Conservation (phyloP, 2,797 vertebrate genomes). For the Spinibarbus caldwelli region DNA sequence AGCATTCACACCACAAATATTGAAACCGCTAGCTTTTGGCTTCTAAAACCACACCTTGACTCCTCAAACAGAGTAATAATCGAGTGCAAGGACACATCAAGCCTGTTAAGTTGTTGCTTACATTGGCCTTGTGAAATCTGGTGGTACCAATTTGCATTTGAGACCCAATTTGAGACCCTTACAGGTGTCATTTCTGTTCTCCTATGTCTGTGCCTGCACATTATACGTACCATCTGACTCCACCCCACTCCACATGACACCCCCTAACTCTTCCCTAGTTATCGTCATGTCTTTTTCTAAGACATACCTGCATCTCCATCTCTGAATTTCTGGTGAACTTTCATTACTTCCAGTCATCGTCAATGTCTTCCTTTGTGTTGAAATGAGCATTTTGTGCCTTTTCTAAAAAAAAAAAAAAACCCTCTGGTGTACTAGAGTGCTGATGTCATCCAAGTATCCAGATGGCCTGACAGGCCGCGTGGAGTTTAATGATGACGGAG, state of each 20-base stretch:
- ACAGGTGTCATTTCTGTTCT: conserved; percentile 39
- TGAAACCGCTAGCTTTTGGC: conserved; percentile 27
- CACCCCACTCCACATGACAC: background rate
- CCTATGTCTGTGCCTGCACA: conserved; percentile 43
- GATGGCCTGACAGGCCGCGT: conserved; percentile 94
- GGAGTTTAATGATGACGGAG: conserved; percentile 96
- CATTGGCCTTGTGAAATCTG: conserved; percentile 50
- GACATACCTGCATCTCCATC: conserved; percentile 42
- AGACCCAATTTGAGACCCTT: conserved; percentile 28
- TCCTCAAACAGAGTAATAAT: conserved; percentile 21
- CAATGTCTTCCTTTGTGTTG: conserved; percentile 45
- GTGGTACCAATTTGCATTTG: conserved; percentile 35
- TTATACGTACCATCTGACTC: conserved; percentile 14
- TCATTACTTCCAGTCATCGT: conserved; percentile 51
- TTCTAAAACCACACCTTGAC: conserved; percentile 33
- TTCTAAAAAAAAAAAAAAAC: conserved; percentile 56
- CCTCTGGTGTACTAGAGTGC: conserved; percentile 78
- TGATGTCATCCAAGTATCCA: conserved; percentile 95
- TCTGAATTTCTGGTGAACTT: conserved; percentile 17
- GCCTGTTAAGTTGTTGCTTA: conserved; percentile 58
- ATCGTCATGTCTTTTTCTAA: conserved; percentile 13
- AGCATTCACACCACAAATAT: conserved; percentile 54
- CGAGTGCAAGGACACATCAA: conserved; percentile 43
- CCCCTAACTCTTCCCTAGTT: background rate
- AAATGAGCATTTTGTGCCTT: conserved; percentile 42